Base-by-base conservation (phyloP, 2,888 invertebrate species). In the Limnephilus auricula region DNA sequence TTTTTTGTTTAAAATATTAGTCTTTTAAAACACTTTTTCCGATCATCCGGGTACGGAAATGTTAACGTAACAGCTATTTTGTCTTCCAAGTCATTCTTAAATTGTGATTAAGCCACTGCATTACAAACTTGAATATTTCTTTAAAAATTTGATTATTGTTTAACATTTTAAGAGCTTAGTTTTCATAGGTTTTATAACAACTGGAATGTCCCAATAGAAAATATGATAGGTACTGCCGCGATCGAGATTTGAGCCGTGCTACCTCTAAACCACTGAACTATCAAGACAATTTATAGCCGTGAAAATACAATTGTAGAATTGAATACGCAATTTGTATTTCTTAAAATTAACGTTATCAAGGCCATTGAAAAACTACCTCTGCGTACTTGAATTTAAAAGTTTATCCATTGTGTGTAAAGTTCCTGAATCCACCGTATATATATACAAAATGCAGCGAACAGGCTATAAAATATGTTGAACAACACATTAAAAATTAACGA, bases 401-500 rank as follows among this genome's bases (percentile, higher is more conserved):
- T 65, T 25, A 9, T 9, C 0, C 6, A n/a, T 25, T 65, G 25
- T 65, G 65, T 25, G 25, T 65, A 65, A 6, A 65, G 1, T 65
- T 25, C 65, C n/a, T n/a, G 2, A 65, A 65, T 65, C 65, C 65
- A 25, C 65, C 25, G 5, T 65, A 65, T n/a, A 25, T 25, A 34
- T 25, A 34, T 34, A 25, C 34, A 82, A 85, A 85, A 85, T 85
- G 45, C 40, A 85, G 30, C 34, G 2, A 34, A 15, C 82, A 82
- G 82, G 25, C 34, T 34, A 80, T 32, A 34, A 34, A 18, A 18
- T 82, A 82, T 18, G 40, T 84, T 40, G 12, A 40, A 15, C 40
- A 45, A 30, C 13, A 40, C 40, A 45, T 85, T 40, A 6, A 85
- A 45, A 85, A n/a, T 85, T 85, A 85, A 40, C 85, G 85, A 85